phyloP scores from a whole-genome alignment of 2,113 vertebrate genomes.

The Erythrolamprus reginae region DNA sequence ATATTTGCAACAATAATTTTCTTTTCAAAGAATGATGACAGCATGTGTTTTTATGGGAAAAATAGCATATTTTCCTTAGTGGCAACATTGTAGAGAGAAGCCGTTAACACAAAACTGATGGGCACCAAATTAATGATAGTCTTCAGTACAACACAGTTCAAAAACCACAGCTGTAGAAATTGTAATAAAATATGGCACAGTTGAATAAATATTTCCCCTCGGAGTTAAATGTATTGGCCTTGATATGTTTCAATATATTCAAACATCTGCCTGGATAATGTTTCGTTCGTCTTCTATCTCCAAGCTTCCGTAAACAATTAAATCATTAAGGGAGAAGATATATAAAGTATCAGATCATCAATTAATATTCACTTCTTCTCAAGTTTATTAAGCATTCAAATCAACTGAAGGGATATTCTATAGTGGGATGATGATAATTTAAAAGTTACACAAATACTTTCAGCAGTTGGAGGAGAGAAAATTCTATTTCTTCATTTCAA shows the following conservation, averaged over 20 bases:
- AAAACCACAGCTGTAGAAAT: not conserved
- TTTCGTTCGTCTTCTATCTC: not conserved
- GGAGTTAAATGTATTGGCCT: not conserved
- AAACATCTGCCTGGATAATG: not conserved
- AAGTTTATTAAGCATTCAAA: not conserved
- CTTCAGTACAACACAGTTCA: not conserved
- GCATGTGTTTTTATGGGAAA: not conserved
- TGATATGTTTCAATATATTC: not conserved
- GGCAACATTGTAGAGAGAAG: not conserved
- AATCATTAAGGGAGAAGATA: not conserved
- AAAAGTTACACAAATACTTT: not conserved
- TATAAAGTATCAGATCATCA: not conserved
- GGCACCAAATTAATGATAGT: not conserved
- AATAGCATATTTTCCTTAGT: not conserved
- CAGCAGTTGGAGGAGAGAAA: not conserved
- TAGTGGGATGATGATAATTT: not conserved
- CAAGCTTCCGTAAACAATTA: not conserved
- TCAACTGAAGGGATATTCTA: not conserved
- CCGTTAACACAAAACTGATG: not conserved
- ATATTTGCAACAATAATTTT: not conserved
- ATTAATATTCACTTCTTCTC: not conserved
- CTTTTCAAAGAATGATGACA: not conserved
- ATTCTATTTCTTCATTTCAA: not conserved
- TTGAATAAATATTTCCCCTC: constrained; percentile 1
- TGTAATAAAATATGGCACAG: not conserved